Evolutionary conservation across 2,113 vertebrate genomes (phyloP).

Genomic region (Chroicocephalus ridibundus): DNA sequence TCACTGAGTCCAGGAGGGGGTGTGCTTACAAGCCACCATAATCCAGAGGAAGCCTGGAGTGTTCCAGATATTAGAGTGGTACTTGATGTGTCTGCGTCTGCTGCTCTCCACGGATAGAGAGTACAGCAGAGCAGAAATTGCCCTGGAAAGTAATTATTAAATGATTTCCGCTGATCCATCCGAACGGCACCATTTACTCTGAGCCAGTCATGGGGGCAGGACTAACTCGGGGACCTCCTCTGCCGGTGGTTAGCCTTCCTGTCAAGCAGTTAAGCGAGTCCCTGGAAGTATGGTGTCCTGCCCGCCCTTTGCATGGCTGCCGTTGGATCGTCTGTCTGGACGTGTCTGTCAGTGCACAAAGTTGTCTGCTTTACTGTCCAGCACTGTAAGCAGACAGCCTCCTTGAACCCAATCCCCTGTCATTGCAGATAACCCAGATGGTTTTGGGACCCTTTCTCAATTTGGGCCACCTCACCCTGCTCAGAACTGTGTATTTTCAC

Average conservation of each 20-base stretch:
- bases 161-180: slow-evolving; percentile 9
- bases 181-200: background rate
- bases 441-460: background rate
- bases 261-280: background rate
- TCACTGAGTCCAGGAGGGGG: slow-evolving; percentile 42
- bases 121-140: background rate
- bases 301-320: background rate
- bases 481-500: background rate
- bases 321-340: background rate
- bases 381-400: background rate
- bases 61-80: background rate
- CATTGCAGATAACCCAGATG: background rate
- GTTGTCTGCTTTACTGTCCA: background rate
- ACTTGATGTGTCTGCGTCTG: background rate
- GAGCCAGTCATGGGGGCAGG: background rate
- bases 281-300: background rate
- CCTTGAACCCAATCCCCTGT: background rate
- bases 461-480: background rate
- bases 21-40: background rate
- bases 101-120: background rate
- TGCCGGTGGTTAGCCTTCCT: background rate
- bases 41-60: slow-evolving; percentile 31
- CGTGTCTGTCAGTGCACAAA: background rate
- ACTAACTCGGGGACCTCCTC: background rate
- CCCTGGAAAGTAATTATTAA: slow-evolving; percentile 44